These are phyloP conservation scores for Conchocele bisecta DNA, from an alignment of 2,888 invertebrate species.

Conservation along the genomic window DNA sequence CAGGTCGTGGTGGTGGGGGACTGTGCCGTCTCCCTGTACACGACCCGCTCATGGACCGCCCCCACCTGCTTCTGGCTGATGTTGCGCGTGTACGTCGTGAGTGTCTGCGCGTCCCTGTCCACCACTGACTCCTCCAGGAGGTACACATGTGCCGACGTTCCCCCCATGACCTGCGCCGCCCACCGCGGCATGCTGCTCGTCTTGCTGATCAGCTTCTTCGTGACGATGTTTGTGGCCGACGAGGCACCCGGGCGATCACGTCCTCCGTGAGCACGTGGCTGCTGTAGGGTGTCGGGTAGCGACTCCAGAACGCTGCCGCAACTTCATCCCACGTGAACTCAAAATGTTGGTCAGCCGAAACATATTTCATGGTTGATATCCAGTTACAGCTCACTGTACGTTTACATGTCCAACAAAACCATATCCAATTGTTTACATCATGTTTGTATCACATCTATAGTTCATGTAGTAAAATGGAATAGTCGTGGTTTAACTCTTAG, in stretches of 20 bases:
- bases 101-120: conserved; percentile 29
- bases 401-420: too few relatives aligned
- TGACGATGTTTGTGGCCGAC: conserved; percentile 24
- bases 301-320: conserved; percentile 44
- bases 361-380: too few relatives aligned
- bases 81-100: conserved; percentile 53
- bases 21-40: conserved; percentile 2
- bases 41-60: conserved; percentile 39
- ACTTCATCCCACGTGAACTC: conserved; percentile 41
- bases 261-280: conserved; percentile 52
- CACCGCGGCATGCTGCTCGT: conserved; percentile 44
- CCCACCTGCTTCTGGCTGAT: conserved; percentile 47
- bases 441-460: too few relatives aligned
- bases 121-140: conserved; percentile 47
- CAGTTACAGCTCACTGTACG: too few relatives aligned
- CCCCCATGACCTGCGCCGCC: conserved; percentile 58
- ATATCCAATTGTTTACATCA: too few relatives aligned
- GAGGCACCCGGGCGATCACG: conserved; percentile 26
- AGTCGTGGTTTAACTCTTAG: too few relatives aligned
- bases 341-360: too few relatives aligned
- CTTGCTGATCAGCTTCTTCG: conserved; percentile 44
- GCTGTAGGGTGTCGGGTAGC: conserved; percentile 55
- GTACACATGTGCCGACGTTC: conserved; percentile 24
- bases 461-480: too few relatives aligned
- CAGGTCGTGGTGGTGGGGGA: conserved; percentile 6